Evolutionary conservation across 2,888 invertebrate genomes (phyloP).

Genomic region (Anarsia innoxiella): DNA sequence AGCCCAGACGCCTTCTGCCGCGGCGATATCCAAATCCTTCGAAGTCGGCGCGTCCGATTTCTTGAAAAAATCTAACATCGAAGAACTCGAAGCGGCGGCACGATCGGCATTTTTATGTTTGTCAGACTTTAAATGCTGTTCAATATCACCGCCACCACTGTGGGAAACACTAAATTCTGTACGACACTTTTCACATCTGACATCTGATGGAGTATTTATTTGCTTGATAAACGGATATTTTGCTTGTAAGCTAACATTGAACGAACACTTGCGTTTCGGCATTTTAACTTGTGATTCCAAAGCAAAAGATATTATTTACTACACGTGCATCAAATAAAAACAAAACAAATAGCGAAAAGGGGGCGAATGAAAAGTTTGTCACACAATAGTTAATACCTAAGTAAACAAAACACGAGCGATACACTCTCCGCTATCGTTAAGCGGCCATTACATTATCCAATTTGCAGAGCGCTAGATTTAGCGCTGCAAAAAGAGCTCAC

Average conservation of each 20-base stretch:
- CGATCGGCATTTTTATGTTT: not conserved
- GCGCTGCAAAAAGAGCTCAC: too few relatives aligned
- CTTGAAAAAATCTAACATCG: not conserved
- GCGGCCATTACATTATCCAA: not conserved
- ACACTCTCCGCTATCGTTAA: not conserved
- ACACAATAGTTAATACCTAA: not conserved
- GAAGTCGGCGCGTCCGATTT: not conserved
- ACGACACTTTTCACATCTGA: constrained; percentile 19
- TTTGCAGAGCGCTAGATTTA: too few relatives aligned
- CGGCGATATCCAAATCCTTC: not conserved
- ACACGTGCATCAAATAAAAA: not conserved
- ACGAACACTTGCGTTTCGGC: constrained; percentile 26
- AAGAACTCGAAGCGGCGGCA: not conserved
- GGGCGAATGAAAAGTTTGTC: not conserved
- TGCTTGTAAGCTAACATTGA: constrained; percentile 23
- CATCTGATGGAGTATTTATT: constrained; percentile 16
- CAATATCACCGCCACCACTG: constrained; percentile 11
- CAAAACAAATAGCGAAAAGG: not conserved
- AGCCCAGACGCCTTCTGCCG: constrained; percentile 12
- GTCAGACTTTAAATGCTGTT: constrained; percentile 12
- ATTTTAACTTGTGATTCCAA: constrained; percentile 6
- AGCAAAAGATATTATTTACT: not conserved
- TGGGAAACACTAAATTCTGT: constrained; percentile 23
- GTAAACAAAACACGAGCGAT: not conserved
- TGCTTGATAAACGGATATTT: constrained; percentile 28